phyloP scores from a whole-genome alignment of 1,140 invertebrate genomes.

The Conopomorpha cramerella region DNA sequence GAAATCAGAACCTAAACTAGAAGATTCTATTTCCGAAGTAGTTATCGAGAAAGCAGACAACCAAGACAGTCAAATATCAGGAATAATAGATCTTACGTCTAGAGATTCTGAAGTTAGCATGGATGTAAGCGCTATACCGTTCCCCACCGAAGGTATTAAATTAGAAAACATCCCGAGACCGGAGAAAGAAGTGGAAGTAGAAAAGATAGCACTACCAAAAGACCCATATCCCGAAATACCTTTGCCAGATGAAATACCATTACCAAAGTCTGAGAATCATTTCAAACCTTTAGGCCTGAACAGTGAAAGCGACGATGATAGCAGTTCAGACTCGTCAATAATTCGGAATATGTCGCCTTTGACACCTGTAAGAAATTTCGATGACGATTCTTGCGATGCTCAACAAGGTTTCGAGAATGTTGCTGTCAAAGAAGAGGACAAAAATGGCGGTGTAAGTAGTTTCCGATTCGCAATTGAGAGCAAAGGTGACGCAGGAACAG shows the following conservation, averaged over 20 bases:
- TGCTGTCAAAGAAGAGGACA: slow-evolving; percentile 26
- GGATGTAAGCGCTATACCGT: slow-evolving; percentile 28
- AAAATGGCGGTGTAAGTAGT: slow-evolving; percentile 33
- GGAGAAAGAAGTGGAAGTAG: slow-evolving; percentile 29
- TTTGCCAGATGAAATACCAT: slow-evolving; percentile 28
- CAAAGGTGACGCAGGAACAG: slow-evolving; percentile 25
- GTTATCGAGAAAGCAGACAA: slow-evolving; percentile 16
- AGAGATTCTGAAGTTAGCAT: slow-evolving; percentile 38
- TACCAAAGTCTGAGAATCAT: slow-evolving; percentile 26
- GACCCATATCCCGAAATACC: slow-evolving; percentile 34
- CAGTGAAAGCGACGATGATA: slow-evolving; percentile 43
- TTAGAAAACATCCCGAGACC: slow-evolving; percentile 40
- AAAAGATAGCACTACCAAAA: slow-evolving; percentile 35
- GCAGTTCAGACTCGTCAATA: slow-evolving; percentile 33
- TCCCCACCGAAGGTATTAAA: slow-evolving; percentile 37
- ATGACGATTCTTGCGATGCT: slow-evolving; percentile 50
- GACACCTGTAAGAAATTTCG: slow-evolving; percentile 46
- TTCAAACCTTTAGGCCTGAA: slow-evolving; percentile 29
- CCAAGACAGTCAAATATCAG: slow-evolving; percentile 63
- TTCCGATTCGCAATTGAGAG: slow-evolving; percentile 41
- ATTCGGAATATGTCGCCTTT: slow-evolving; percentile 49
- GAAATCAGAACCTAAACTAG: slow-evolving; percentile 63
- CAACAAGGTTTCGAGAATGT: slow-evolving; percentile 50
- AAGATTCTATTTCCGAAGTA: slow-evolving; percentile 66
- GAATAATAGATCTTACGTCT: slow-evolving; percentile 64